These are phyloP conservation scores for Hippocampus barbouri DNA, from an alignment of 2,113 vertebrate genomes.

Conservation along the genomic window DNA sequence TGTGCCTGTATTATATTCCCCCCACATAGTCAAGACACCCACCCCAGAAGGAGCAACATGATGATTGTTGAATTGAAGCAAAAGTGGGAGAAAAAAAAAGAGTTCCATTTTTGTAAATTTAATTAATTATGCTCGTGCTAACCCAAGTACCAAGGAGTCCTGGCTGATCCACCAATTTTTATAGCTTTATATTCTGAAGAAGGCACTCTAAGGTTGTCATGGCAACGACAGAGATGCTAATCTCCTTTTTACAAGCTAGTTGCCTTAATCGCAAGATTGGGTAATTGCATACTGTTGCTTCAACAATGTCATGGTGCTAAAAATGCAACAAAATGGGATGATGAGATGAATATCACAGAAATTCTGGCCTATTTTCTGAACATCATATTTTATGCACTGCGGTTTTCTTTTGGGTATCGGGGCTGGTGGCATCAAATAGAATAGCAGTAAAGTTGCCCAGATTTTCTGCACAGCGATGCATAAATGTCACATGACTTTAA, in stretches of 20 bases:
- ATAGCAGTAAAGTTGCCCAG: not conserved
- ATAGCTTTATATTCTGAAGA: not conserved
- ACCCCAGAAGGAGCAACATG: no score
- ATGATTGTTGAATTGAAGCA: no score
- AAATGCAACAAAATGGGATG: not conserved
- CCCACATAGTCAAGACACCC: no score
- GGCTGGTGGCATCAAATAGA: conserved; percentile 18
- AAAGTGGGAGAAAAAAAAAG: no score
- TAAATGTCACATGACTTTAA: not conserved
- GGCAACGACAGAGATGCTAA: not conserved
- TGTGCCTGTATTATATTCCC: no score
- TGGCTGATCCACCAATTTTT: not conserved
- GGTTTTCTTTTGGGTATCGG: not conserved
- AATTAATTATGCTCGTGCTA: not conserved
- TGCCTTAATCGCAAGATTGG: not conserved
- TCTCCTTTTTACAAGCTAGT: not conserved
- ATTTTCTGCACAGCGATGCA: not conserved
- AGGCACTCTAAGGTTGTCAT: not conserved
- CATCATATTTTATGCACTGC: not conserved
- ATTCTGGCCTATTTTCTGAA: not conserved
- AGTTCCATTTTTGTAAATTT: no score
- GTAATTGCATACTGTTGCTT: not conserved
- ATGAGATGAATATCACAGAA: not conserved
- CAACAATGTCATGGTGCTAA: not conserved
- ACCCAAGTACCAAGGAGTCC: not conserved